Evolutionary conservation across 2,113 vertebrate species (phyloP).

Genomic region (Siphamia tubifer): DNA sequence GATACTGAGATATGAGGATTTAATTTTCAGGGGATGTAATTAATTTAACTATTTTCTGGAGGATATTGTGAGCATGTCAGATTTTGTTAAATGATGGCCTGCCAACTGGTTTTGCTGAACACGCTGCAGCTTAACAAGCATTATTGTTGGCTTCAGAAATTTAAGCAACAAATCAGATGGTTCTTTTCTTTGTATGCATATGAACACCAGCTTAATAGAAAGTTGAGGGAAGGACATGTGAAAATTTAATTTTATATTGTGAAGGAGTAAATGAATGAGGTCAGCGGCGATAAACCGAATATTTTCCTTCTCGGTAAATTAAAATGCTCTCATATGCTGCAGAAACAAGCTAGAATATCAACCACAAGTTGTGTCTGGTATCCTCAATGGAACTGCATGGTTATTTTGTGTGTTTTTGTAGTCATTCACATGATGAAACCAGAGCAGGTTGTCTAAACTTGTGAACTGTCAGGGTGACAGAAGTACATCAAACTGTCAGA

Average conservation of each 20-base stretch:
- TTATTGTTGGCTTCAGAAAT: constrained; percentile 23
- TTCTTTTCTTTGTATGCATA: not conserved
- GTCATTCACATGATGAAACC: constrained; percentile 15
- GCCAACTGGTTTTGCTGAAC: constrained; percentile 22
- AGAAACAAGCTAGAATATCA: not conserved
- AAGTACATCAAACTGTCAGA: constrained; percentile 23
- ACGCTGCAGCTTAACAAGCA: constrained; percentile 31
- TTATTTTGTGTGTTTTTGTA: constrained; percentile 23
- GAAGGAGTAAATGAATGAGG: not conserved
- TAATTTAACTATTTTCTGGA: constrained; percentile 5
- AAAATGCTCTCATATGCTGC: constrained; percentile 3
- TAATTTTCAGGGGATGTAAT: not conserved
- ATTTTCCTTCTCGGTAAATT: constrained; percentile 10
- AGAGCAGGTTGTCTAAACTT: constrained; percentile 24
- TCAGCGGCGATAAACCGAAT: constrained; percentile 6
- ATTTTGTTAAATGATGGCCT: constrained; percentile 36
- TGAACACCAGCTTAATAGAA: constrained; percentile 2
- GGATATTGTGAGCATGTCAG: constrained; percentile 1
- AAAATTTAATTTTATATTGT: constrained; percentile 14
- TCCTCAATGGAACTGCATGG: not conserved
- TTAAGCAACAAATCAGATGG: not conserved
- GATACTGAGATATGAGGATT: constrained; percentile 10
- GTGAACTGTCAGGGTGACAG: constrained; percentile 20
- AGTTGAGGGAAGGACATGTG: constrained; percentile 17
- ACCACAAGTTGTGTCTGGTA: constrained; percentile 6